Evolutionary conservation across 1,140 invertebrate species (phyloP).

Genomic region (Leptinotarsa defecta): DNA sequence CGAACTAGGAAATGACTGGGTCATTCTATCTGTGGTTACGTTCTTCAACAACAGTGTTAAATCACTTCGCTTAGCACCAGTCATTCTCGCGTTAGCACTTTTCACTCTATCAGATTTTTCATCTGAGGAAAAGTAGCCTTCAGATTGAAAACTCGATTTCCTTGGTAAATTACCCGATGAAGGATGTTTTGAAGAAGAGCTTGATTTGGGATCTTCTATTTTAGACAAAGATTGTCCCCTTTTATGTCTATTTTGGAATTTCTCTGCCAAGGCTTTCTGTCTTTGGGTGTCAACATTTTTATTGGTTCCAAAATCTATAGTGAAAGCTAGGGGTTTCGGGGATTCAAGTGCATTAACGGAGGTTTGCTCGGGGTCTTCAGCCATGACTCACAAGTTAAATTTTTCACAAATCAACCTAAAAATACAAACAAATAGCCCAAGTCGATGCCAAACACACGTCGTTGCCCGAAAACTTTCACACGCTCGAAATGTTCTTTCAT

Average conservation of each 20-base stretch:
- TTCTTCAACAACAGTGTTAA: constrained; percentile 61
- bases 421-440: constrained; percentile 23
- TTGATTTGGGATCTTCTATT: constrained; percentile 52
- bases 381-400: constrained; percentile 27
- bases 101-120: constrained; percentile 56
- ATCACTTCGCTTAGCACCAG: constrained; percentile 53
- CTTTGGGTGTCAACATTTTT: constrained; percentile 64
- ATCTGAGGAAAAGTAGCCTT: constrained; percentile 72
- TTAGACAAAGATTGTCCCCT: constrained; percentile 73
- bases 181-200: constrained; percentile 41
- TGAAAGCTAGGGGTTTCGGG: constrained; percentile 63
- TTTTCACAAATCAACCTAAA: constrained; percentile 15
- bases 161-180: constrained; percentile 58
- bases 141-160: constrained; percentile 69
- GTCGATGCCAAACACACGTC: constrained; percentile 1
- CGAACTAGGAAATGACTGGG: constrained; percentile 53
- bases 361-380: constrained; percentile 19
- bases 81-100: constrained; percentile 44
- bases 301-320: constrained; percentile 70
- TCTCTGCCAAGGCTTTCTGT: constrained; percentile 70
- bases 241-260: constrained; percentile 70
- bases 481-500: background rate
- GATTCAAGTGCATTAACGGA: constrained; percentile 44
- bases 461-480: background rate
- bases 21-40: constrained; percentile 56